These are phyloP conservation scores for Ooceraea biroi DNA, from an alignment of 1,140 invertebrate genomes.

Conservation along the genomic window DNA sequence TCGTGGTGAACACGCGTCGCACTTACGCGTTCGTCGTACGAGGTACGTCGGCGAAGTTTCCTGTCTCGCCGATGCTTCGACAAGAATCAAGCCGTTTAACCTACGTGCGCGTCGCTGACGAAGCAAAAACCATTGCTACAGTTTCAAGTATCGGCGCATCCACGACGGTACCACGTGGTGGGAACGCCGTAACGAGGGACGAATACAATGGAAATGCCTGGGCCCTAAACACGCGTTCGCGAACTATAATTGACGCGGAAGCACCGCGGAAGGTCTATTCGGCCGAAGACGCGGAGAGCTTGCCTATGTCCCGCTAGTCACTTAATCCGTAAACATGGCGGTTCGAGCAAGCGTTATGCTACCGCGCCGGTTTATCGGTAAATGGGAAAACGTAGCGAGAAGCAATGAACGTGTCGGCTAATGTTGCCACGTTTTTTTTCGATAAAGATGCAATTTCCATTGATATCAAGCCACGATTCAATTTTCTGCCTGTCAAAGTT, in stretches of 20 bases:
- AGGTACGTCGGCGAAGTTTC: constrained; percentile 38
- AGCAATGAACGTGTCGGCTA: neutral
- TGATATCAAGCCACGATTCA: neutral
- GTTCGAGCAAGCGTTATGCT: constrained; percentile 45
- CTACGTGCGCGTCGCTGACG: constrained; percentile 50
- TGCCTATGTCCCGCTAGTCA: constrained; percentile 48
- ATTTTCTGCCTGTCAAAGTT: neutral
- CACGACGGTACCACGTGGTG: constrained; percentile 11
- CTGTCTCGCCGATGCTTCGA: constrained; percentile 52
- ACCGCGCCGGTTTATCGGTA: constrained; percentile 45
- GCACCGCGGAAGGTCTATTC: constrained; percentile 29
- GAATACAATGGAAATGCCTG: constrained; percentile 37
- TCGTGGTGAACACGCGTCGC: constrained; percentile 13
- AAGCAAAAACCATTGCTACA: constrained; percentile 59
- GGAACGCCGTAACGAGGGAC: constrained; percentile 31
- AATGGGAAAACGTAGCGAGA: constrained; percentile 39
- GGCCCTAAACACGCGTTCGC: constrained; percentile 32
- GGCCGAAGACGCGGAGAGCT: constrained; percentile 9
- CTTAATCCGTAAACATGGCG: constrained; percentile 59
- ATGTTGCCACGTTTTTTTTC: constrained; percentile 18
- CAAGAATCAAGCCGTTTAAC: constrained; percentile 53
- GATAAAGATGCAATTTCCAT: constrained; percentile 11
- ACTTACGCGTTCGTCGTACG: constrained; percentile 3
- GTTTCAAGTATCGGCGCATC: constrained; percentile 54
- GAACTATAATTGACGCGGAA: constrained; percentile 58